phyloP scores from a whole-genome alignment of 1,140 invertebrate genomes.

The Bombus waltoni region DNA sequence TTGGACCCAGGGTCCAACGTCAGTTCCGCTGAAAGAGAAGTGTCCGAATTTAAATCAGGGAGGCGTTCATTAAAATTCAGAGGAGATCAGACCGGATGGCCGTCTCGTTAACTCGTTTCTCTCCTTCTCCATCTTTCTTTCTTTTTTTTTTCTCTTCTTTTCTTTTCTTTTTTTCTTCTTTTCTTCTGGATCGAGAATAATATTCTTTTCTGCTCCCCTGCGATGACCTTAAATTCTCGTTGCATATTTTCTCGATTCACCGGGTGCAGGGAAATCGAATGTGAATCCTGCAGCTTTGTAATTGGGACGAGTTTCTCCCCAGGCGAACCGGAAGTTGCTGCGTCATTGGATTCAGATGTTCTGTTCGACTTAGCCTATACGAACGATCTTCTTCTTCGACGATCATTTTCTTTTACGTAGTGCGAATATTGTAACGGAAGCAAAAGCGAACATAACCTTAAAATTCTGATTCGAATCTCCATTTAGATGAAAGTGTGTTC shows the following conservation, averaged over 20 bases:
- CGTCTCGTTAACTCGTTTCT: constrained; percentile 27
- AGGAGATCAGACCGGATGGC: not conserved
- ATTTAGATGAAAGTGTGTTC: too few relatives aligned
- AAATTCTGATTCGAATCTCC: not conserved
- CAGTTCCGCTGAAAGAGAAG: not conserved
- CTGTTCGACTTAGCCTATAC: not conserved
- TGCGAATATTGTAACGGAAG: not conserved
- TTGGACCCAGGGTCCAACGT: too few relatives aligned
- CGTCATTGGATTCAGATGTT: not conserved
- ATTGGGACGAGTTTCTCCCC: constrained; percentile 10
- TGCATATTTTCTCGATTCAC: not conserved
- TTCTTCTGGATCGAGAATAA: not conserved
- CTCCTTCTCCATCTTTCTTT: not conserved
- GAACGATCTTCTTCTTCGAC: not conserved
- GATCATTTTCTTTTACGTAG: too few relatives aligned
- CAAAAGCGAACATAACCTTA: not conserved
- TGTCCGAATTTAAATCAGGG: constrained; percentile 13
- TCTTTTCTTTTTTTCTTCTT: not conserved
- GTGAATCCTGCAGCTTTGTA: not conserved
- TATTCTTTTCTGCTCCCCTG: not conserved
- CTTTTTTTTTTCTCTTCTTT: not conserved
- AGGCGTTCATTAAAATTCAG: constrained; percentile 22
- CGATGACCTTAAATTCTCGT: constrained; percentile 16
- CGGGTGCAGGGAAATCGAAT: not conserved
- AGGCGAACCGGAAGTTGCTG: constrained; percentile 3